phyloP scores from a whole-genome alignment of 2,113 vertebrate species.

The Notechis scutatus region DNA sequence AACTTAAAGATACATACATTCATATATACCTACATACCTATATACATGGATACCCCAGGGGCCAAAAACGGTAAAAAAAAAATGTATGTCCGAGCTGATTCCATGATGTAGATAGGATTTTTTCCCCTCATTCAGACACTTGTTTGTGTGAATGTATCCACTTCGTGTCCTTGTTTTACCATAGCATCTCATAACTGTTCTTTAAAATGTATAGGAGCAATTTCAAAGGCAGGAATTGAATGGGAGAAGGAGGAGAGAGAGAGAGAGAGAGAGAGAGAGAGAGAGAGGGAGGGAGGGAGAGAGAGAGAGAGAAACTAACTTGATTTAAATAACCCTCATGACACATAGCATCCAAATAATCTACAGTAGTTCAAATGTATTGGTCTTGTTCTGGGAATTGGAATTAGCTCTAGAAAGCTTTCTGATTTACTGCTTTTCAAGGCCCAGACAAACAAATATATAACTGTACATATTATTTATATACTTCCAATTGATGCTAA shows the following conservation, averaged over 20 bases:
- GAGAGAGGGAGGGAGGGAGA: not conserved
- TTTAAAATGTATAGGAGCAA: conserved; percentile 53
- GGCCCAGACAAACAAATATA: conserved; percentile 62
- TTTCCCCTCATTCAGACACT: not conserved
- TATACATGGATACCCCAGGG: not conserved
- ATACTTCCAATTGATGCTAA: conserved; percentile 62
- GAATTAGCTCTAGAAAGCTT: conserved; percentile 52
- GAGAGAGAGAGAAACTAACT: not conserved
- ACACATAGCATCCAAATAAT: conserved; percentile 56
- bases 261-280: not conserved
- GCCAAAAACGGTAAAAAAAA: not conserved
- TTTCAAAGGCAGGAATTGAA: conserved; percentile 37
- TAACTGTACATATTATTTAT: conserved; percentile 63
- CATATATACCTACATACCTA: not conserved
- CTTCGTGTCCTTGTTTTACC: not conserved
- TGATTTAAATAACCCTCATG: conserved; percentile 59
- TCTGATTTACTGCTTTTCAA: conserved; percentile 68
- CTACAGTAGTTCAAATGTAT: conserved; percentile 58
- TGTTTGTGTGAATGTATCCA: not conserved
- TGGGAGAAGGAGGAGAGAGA: not conserved
- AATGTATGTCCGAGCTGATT: not conserved
- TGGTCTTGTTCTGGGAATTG: conserved; percentile 57
- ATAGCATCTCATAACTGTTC: conserved; percentile 1
- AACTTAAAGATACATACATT: not conserved
- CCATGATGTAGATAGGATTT: no score